These are phyloP conservation scores for Sympetrum striolatum DNA, from an alignment of 2,888 invertebrate species.

Conservation along the genomic window DNA sequence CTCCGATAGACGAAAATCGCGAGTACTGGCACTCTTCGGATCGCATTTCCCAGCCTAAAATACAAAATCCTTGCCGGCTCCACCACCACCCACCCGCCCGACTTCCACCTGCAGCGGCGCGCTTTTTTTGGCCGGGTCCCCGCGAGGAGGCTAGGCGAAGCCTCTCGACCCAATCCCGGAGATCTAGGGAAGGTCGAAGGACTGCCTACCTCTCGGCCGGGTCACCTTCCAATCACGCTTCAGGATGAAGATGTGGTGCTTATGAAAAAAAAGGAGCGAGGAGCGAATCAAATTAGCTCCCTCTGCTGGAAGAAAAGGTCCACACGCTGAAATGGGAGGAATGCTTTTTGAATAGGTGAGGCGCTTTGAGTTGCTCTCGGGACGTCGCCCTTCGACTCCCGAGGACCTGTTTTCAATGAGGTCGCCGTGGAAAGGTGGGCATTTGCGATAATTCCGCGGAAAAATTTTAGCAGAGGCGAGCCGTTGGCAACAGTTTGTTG, in stretches of 20 bases:
- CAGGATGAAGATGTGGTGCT: conserved; percentile 37
- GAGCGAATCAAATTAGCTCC: conserved; percentile 29
- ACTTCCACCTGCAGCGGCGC: background rate
- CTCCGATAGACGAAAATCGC: too few relatives aligned
- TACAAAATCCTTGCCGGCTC: background rate
- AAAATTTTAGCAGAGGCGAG: too few relatives aligned
- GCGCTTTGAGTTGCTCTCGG: background rate
- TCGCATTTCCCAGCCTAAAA: too few relatives aligned
- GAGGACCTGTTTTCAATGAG: too few relatives aligned
- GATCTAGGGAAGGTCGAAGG: background rate
- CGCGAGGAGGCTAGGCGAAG: background rate
- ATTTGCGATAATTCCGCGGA: too few relatives aligned
- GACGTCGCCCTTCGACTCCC: background rate
- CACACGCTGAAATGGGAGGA: background rate
- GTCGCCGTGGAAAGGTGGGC: too few relatives aligned
- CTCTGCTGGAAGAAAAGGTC: background rate
- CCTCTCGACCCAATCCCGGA: conserved; percentile 24
- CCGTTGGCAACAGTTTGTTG: too few relatives aligned
- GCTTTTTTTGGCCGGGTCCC: background rate
- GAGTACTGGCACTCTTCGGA: too few relatives aligned
- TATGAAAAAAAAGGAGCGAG: conserved; percentile 7
- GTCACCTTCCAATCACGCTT: conserved; percentile 25
- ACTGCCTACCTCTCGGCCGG: background rate
- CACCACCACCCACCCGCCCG: background rate
- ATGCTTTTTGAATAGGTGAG: background rate